phyloP scores from a whole-genome alignment of 2,888 invertebrate species.

The Meteorus cinctellus region DNA sequence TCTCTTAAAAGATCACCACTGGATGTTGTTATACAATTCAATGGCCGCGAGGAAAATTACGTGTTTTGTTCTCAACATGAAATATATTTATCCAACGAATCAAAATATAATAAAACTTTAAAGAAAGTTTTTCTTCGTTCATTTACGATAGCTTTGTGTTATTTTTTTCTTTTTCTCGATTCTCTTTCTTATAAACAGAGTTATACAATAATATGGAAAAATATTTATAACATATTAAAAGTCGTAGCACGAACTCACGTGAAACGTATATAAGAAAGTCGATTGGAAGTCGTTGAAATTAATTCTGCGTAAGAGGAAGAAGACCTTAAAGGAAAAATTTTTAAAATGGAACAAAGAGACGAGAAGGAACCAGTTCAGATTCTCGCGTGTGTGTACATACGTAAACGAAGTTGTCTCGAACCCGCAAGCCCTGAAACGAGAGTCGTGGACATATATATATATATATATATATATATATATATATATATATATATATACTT shows the following conservation, averaged over 20 bases:
- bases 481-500: conserved; percentile 39
- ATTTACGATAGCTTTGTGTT: not conserved
- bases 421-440: conserved; percentile 35
- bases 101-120: conserved; percentile 2
- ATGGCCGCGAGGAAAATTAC: conserved; percentile 13
- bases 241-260: not conserved
- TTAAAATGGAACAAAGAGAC: conserved; percentile 48
- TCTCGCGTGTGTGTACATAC: conserved; percentile 49
- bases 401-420: conserved; percentile 26
- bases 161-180: not conserved
- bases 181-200: not conserved
- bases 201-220: not conserved
- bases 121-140: not conserved
- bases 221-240: not conserved
- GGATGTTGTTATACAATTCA: conserved; percentile 5
- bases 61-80: not conserved
- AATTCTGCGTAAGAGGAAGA: conserved; percentile 33
- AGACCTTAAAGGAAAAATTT: conserved; percentile 7
- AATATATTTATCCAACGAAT: conserved; percentile 8
- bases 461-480: not conserved
- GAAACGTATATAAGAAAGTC: conserved; percentile 14
- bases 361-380: conserved; percentile 55
- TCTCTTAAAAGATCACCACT: conserved; percentile 4
- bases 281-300: conserved; percentile 24
- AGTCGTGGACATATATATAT: not conserved